Evolutionary conservation across 2,888 invertebrate genomes (phyloP).

Genomic region (Cantharis lateralis): DNA sequence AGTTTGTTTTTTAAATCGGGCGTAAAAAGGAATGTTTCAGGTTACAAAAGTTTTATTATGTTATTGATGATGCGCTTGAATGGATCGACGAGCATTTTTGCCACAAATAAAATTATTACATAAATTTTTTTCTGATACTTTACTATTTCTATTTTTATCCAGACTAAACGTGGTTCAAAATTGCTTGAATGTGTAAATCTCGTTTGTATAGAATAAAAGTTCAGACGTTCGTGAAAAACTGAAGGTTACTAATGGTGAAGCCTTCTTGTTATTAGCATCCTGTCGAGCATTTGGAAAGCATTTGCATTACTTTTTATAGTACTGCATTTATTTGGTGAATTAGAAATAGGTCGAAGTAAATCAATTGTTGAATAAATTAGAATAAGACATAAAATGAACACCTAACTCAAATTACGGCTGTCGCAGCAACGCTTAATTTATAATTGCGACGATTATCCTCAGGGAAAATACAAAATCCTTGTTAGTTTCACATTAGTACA

Average conservation of each 20-base stretch:
- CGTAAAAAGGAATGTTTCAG: too few species aligned
- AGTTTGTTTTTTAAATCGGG: too few species aligned
- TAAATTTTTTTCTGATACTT: too few species aligned
- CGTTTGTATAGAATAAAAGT: background rate
- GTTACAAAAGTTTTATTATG: too few species aligned
- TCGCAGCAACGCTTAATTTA: background rate
- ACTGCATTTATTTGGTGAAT: background rate
- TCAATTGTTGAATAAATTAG: background rate
- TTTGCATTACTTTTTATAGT: background rate
- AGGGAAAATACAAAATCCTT: background rate
- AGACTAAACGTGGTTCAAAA: too few species aligned
- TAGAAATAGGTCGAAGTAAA: background rate
- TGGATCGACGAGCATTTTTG: too few species aligned
- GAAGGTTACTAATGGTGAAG: background rate
- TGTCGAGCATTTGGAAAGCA: background rate
- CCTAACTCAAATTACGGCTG: background rate
- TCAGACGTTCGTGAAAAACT: background rate
- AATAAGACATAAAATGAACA: background rate
- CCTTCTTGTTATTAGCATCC: background rate
- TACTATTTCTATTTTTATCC: too few species aligned
- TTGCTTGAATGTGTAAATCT: too few species aligned
- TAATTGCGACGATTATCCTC: background rate
- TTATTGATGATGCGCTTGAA: too few species aligned
- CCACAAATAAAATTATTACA: too few species aligned
- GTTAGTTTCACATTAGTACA: background rate